Evolutionary conservation across 2,888 invertebrate genomes (phyloP).

Genomic region (Deroplatys truncata): DNA sequence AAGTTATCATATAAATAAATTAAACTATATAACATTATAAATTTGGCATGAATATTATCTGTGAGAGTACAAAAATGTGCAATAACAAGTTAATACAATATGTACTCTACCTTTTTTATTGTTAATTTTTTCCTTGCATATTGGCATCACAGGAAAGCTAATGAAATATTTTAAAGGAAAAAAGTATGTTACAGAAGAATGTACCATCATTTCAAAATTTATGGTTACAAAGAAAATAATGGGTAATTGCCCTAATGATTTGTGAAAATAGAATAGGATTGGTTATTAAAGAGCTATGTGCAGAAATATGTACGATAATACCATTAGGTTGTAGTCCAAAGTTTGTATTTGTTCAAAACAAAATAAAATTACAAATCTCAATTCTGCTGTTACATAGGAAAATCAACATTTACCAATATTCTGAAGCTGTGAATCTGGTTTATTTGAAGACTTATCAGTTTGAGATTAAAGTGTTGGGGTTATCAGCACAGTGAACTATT

Average conservation of each 20-base stretch:
- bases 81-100: background rate
- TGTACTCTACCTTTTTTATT: background rate
- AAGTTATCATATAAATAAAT: background rate
- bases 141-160: background rate
- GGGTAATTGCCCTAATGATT: background rate
- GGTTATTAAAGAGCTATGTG: background rate
- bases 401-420: background rate
- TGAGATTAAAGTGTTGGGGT: no score
- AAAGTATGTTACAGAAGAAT: background rate
- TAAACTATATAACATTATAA: background rate
- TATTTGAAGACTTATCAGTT: no score
- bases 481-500: no score
- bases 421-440: background rate
- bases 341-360: background rate
- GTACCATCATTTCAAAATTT: background rate
- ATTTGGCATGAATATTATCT: background rate
- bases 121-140: background rate
- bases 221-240: background rate
- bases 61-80: constrained; percentile 8
- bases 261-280: background rate
- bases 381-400: background rate
- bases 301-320: background rate
- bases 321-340: background rate
- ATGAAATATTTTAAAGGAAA: background rate
- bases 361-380: background rate